Percentiles rank a stretch among this genome's conserved stretches.
Conservation (phyloP, 2,797 vertebrate species). For the Dendrocincla tyrannina region DNA sequence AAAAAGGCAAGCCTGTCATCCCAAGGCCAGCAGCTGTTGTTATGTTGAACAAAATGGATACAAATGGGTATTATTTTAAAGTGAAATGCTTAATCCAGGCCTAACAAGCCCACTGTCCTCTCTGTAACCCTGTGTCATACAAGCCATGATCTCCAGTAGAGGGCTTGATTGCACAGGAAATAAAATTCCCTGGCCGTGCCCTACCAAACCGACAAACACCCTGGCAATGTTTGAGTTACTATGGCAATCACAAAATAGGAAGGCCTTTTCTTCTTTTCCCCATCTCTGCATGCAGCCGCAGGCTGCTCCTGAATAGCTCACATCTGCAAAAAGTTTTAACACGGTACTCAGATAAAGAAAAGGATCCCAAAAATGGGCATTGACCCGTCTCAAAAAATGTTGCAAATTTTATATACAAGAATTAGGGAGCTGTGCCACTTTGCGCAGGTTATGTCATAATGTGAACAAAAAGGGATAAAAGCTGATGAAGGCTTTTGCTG, state of each 20-base stretch:
- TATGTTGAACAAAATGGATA: constrained; percentile 89
- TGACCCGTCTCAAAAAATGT: constrained; percentile 97
- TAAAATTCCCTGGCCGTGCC: constrained; percentile 73
- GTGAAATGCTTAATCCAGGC: constrained; percentile 86
- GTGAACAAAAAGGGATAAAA: constrained; percentile 87
- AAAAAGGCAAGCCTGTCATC: constrained; percentile 83
- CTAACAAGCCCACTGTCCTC: constrained; percentile 86
- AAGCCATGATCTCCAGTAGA: constrained; percentile 89
- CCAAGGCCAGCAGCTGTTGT: constrained; percentile 84
- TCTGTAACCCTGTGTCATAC: constrained; percentile 86
- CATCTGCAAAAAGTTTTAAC: constrained; percentile 97
- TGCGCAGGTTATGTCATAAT: constrained; percentile 92
- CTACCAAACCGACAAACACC: constrained; percentile 70
- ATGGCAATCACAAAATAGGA: constrained; percentile 94
- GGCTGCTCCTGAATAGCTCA: constrained; percentile 93
- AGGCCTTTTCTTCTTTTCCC: constrained; percentile 90
- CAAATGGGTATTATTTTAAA: constrained; percentile 95
- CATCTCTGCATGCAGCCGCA: constrained; percentile 94
- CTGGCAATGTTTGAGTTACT: constrained; percentile 90
- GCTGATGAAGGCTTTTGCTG: constrained; percentile 84
- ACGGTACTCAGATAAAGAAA: constrained; percentile 89
- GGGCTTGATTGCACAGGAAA: constrained; percentile 90
- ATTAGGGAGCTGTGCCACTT: constrained; percentile 84
- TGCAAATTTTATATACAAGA: constrained; percentile 91
- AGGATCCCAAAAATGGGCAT: constrained; percentile 91